These are phyloP conservation scores for Rhabdophis nuchalis DNA, from an alignment of 2,797 vertebrate genomes.

Conservation along the genomic window DNA sequence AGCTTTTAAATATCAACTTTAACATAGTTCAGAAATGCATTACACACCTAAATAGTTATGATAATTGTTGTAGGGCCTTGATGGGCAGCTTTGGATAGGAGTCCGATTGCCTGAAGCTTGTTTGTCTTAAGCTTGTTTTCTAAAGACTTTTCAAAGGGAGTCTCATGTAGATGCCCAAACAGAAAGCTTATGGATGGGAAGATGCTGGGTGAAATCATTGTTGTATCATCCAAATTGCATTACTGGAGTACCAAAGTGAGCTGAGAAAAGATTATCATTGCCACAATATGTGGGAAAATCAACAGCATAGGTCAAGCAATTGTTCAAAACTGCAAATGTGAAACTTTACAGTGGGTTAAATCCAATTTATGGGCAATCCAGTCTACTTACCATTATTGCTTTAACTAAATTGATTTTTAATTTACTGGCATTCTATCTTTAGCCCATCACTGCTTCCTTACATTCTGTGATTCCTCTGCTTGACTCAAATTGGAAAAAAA, in stretches of 20 bases:
- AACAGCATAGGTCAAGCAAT: neutral
- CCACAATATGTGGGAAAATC: neutral
- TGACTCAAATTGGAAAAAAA: neutral
- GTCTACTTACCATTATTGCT: neutral
- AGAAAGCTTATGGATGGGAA: neutral
- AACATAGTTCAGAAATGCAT: neutral
- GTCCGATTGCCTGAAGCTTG: neutral
- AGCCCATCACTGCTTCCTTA: neutral
- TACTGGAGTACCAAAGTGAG: neutral
- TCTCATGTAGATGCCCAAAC: neutral
- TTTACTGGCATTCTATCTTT: neutral
- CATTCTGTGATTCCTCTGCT: neutral
- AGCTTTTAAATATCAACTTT: neutral
- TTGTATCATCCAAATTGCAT: neutral
- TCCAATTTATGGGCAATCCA: neutral
- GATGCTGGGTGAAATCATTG: neutral
- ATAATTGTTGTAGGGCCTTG: neutral
- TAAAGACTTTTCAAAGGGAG: neutral
- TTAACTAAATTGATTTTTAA: neutral
- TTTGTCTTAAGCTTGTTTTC: neutral
- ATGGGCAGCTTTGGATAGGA: neutral
- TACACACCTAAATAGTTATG: neutral
- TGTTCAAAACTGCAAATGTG: neutral
- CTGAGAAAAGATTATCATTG: neutral
- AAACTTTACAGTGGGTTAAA: neutral